Evolutionary conservation across 2,888 invertebrate species (phyloP), one percentile per base, ranked within the genome.

Genomic region (Cartodere bifasciata): DNA sequence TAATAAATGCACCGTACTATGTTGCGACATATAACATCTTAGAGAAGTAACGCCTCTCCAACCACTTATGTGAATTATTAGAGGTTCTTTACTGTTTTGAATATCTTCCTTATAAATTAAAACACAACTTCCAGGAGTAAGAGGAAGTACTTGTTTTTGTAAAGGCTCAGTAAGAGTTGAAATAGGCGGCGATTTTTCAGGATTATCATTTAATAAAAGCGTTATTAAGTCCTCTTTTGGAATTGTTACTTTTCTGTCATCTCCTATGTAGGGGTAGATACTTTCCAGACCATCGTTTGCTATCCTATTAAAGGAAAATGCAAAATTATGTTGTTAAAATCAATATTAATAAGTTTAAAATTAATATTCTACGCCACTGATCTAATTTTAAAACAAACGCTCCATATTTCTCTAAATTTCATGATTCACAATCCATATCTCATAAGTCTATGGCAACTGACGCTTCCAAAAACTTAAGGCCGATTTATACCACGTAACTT

Each of bases 21-120:
- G 72, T 15, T 75, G 69, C 13, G 87, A 77, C 16, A 92, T 83
- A 62, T 94, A 95, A 0, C 88, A 88, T 10, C 91, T 68, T 12
- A 92, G 63, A 0, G 90, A 86, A 36, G 75, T 74, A 7, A 78
- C 82, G 3, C 94, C 94, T 38, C 86, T 75, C 94, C 95, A 95
- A 0, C 92, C 94, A 27, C 86, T 87, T 36, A 88, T 62, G 20
- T 72, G 70, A 28, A 90, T 63, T 3, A 68, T 60, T 28, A 75
- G 63, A 3, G 52, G 47, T 1, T 53, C 58, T 17, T 53, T 47
- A 29, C 68, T 68, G 4, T 55, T 53, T 22, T 50, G 48, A 26
- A 52, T 49, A 33, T 62, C 55, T 38, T 67, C 66, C 36, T 61
- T 53, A 47, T 78, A 84, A 39, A 78, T 67, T 5, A 88, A 59